These are phyloP conservation scores for Tinea semifulvella DNA, from an alignment of 2,888 invertebrate genomes.

Conservation along the genomic window DNA sequence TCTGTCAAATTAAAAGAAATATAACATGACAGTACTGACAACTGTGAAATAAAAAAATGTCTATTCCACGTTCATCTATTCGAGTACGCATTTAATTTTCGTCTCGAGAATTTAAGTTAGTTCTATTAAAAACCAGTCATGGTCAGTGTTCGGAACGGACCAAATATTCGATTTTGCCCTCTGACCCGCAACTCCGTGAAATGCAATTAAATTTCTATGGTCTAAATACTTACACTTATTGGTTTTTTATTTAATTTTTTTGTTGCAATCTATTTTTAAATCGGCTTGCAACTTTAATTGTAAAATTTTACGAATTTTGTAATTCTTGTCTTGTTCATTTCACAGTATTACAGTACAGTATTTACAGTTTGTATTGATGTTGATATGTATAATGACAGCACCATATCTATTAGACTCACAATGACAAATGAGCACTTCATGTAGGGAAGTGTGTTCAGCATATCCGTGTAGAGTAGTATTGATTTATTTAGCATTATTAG, in stretches of 20 bases:
- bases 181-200: slow-evolving; percentile 40
- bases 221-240: slow-evolving; percentile 30
- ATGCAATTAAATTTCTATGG: slow-evolving; percentile 47
- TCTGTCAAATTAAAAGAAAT: slow-evolving; percentile 17
- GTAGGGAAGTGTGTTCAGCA: too few species aligned
- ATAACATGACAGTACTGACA: slow-evolving; percentile 15
- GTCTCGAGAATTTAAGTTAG: slow-evolving; percentile 10
- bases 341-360: too few species aligned
- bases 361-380: too few species aligned
- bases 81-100: slow-evolving; percentile 8
- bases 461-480: too few species aligned
- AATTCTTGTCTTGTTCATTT: too few species aligned
- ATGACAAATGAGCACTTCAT: too few species aligned
- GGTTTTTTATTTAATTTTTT: slow-evolving; percentile 6
- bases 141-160: slow-evolving; percentile 32
- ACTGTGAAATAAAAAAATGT: slow-evolving; percentile 13
- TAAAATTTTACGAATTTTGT: too few species aligned
- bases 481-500: too few species aligned
- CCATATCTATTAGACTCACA: too few species aligned
- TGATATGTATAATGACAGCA: too few species aligned
- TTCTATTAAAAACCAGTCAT: slow-evolving; percentile 38
- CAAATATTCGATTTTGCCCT: slow-evolving; percentile 26
- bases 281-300: too few species aligned
- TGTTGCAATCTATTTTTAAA: slow-evolving; percentile 3
- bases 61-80: slow-evolving; percentile 6